Conservation (phyloP, 2,113 vertebrate genomes). For the Caranx ignobilis region DNA sequence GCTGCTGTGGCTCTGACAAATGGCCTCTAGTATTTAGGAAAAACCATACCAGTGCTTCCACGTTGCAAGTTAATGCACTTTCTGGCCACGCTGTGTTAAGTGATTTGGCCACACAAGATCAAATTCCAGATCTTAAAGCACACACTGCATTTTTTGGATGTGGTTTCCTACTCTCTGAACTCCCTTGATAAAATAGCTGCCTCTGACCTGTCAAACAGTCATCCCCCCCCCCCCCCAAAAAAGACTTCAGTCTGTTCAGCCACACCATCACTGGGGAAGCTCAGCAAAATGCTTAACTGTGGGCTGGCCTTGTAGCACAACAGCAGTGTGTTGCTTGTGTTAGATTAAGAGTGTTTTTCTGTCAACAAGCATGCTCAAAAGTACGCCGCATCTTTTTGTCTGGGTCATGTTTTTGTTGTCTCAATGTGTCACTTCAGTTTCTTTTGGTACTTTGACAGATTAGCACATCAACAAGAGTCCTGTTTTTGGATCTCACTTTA, state of each 20-base stretch:
- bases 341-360: neutral
- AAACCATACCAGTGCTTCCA: slow-evolving; percentile 7
- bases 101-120: slow-evolving; percentile 33
- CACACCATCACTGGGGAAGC: neutral
- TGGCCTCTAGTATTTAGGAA: slow-evolving; percentile 12
- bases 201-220: slow-evolving; percentile 9
- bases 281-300: slow-evolving; percentile 7
- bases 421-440: slow-evolving; percentile 39
- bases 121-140: slow-evolving; percentile 40
- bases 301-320: neutral
- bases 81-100: slow-evolving; percentile 1
- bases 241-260: neutral
- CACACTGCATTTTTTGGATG: slow-evolving; percentile 10
- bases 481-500: slow-evolving; percentile 56
- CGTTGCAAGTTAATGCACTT: slow-evolving; percentile 15
- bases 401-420: neutral
- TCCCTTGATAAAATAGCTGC: slow-evolving; percentile 1
- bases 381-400: neutral
- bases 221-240: neutral
- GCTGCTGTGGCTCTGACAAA: slow-evolving; percentile 18
- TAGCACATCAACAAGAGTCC: slow-evolving; percentile 32
- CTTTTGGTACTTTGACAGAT: slow-evolving; percentile 44
- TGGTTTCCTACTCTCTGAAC: slow-evolving; percentile 12
- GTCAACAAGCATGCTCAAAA: neutral
- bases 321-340: neutral